Conservation (phyloP, 1,140 invertebrate genomes). For the Meloidogyne hapla region DNA sequence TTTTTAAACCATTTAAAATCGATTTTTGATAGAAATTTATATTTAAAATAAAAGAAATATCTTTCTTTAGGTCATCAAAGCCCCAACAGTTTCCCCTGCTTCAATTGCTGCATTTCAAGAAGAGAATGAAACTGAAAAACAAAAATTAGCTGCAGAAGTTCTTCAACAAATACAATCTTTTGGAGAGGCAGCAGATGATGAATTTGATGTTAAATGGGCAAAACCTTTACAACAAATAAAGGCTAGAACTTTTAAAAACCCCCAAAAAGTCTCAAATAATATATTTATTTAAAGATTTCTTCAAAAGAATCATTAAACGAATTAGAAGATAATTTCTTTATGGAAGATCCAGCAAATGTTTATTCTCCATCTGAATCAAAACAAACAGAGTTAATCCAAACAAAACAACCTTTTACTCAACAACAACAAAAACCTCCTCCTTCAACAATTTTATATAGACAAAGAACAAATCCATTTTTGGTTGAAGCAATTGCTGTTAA, state of each 20-base stretch:
- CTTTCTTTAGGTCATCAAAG: slow-evolving; percentile 53
- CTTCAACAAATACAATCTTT: slow-evolving; percentile 63
- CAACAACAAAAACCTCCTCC: slow-evolving; percentile 16
- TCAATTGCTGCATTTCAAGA: slow-evolving; percentile 39
- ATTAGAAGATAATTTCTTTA: not conserved
- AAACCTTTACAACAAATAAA: slow-evolving; percentile 7
- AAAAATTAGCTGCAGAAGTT: slow-evolving; percentile 48
- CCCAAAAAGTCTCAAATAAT: too few relatives aligned
- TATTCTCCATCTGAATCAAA: slow-evolving; percentile 18
- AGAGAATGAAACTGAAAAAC: slow-evolving; percentile 37
- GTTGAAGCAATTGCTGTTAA: slow-evolving; percentile 5
- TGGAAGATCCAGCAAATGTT: slow-evolving; percentile 26
- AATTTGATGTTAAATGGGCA: slow-evolving; percentile 64
- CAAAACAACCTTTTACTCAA: slow-evolving; percentile 8
- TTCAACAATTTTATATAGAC: slow-evolving; percentile 3
- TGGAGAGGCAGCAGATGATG: slow-evolving; percentile 62
- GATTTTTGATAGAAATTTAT: too few relatives aligned
- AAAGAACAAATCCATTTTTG: slow-evolving; percentile 20
- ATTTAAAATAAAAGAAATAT: too few relatives aligned
- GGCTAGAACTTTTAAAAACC: too few relatives aligned
- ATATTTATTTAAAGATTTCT: not conserved
- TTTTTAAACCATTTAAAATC: too few relatives aligned
- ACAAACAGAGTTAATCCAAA: not conserved
- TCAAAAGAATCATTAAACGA: not conserved
- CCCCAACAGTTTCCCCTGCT: slow-evolving; percentile 50